phyloP scores from a whole-genome alignment of 2,888 invertebrate genomes.

The Catocala nupta region DNA sequence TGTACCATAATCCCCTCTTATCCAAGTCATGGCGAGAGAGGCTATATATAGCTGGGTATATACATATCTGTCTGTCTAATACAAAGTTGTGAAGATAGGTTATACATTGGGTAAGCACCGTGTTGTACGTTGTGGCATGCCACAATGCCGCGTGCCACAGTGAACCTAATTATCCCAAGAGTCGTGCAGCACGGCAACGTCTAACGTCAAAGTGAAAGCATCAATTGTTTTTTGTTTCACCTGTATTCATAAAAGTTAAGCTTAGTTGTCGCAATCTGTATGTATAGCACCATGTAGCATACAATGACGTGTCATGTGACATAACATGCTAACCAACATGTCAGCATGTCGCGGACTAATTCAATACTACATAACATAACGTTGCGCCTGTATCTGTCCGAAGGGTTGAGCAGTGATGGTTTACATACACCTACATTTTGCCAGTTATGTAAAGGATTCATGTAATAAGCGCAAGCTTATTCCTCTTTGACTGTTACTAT shows the following conservation, averaged over 20 bases:
- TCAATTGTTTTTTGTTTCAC: too few species aligned
- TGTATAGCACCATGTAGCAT: neutral
- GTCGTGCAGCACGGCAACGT: too few species aligned
- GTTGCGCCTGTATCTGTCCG: neutral
- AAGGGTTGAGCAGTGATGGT: neutral
- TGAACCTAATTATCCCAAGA: too few species aligned
- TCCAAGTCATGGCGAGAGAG: constrained; percentile 12
- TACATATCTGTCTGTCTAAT: too few species aligned
- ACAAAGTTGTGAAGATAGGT: too few species aligned
- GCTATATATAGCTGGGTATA: neutral
- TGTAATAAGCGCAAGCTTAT: neutral
- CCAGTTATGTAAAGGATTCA: neutral
- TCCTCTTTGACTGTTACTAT: neutral
- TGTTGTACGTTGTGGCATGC: too few species aligned
- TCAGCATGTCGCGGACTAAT: neutral
- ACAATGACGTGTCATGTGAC: neutral
- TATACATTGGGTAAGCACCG: too few species aligned
- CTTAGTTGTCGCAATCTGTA: too few species aligned
- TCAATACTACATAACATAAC: neutral
- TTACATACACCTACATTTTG: neutral
- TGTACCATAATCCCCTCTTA: constrained; percentile 5
- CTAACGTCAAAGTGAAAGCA: too few species aligned
- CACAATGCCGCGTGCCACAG: neutral
- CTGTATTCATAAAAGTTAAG: too few species aligned
- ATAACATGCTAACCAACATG: neutral